Evolutionary conservation across 2,113 vertebrate species (phyloP), one percentile per base, ranked within the genome.

Genomic region (Nothobranchius kuhntae): DNA sequence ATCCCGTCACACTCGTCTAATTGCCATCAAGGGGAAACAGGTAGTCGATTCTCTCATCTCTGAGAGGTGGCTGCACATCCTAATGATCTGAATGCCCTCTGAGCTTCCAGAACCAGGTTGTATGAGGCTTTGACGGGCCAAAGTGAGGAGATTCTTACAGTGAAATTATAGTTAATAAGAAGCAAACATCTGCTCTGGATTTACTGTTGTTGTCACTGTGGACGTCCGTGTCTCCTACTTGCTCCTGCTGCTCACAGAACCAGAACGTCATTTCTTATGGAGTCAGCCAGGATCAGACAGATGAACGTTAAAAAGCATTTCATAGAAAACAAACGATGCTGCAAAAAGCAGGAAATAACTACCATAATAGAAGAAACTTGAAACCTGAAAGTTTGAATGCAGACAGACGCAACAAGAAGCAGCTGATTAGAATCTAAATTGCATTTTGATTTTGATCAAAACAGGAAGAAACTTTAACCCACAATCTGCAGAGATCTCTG

Each of bases 21-120:
- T 90, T 90, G 83, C 78, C 84, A 66, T 84, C 86, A 82, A 85
- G 80, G 75, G 90, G 86, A 84, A 90, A 86, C 21, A 0, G 54
- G 55, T 65, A 68, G 71, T 40, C 51, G 57, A 17, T 52, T 65
- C 65, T 83, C 59, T 76, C 68, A 76, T 74, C 75, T 78, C 53
- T 40, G 71, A 87, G 86, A 75, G 51, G 26, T 64, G 71, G 80
- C 80, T 44, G 69, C 75, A 80, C 85, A 76, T 83, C 84, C 82
- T 85, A 86, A 81, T 78, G 73, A 81, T 35, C 40, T 0, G 70
- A 53, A 36, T 53, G 7, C 51, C 45, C 69, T 73, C 53, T 55
- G 52, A 70, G 70, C 65, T 11, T 44, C 50, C 2, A 53, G 63
- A 75, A 65, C 65, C 21, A 57, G 48, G 13, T 51, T 53, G 64